Base-by-base conservation (phyloP, 1,140 invertebrate genomes). In the Lutraria rhynchaena region DNA sequence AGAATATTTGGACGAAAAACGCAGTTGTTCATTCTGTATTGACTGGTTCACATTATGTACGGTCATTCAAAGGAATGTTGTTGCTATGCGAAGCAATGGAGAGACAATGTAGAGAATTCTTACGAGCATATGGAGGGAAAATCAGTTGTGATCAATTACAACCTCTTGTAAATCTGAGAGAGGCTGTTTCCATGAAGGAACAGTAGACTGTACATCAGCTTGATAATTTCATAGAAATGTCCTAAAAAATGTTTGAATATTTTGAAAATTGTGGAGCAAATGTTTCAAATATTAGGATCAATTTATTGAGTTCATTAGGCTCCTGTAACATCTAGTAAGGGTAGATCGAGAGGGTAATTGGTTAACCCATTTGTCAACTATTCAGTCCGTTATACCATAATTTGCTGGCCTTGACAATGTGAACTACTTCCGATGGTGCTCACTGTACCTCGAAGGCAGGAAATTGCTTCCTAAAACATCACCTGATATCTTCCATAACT, bases 391-490 rank as follows among this genome's bases (percentile, higher is more conserved):
- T 49, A 15, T 65, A 29, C 67, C 67, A 46, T 70, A 33, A 7
- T 70, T 70, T 70, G 67, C 44, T 5, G 67, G 11, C 9, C 53
- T 70, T 22, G 67, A 70, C 33, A 22, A 24, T 33, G 24, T 58
- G 22, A 57, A 73, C 33, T 73, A 73, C 46, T 27, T 73, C 7
- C 24, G 70, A 57, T 57, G 70, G 70, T 57, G 70, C 24, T 73
- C 70, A 17, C 22, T 73, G 3, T 73, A 73, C 70, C 53, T 65
- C 9, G 70, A 73, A 55, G 70, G 58, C 29, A 73, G 57, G 53
- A 73, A 29, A 71, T 3, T 17, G 15, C 70, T 73, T 29, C 67
- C 67, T 31, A 27, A 70, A 15, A 70, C 67, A 22, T 41, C 67
- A 9, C 67, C 67, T 1, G 31, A 70, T 7, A 27, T 70, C 22